phyloP scores from a whole-genome alignment of 2,888 invertebrate species.

The Litoditis marina region DNA sequence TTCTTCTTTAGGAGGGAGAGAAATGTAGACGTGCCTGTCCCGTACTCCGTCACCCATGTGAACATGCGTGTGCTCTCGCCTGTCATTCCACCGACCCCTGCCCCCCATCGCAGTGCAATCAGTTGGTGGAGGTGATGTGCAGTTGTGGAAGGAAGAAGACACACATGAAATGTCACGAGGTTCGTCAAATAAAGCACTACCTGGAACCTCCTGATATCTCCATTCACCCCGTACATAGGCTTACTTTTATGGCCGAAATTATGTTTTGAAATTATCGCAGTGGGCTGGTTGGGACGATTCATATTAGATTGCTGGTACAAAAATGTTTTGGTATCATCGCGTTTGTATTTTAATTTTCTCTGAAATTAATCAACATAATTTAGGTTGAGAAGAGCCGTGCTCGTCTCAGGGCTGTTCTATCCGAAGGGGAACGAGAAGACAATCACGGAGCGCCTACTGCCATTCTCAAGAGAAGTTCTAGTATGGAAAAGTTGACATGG shows the following conservation, averaged over 20 bases:
- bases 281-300: too few species aligned
- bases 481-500: conserved; percentile 24
- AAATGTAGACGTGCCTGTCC: conserved; percentile 67
- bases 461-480: conserved; percentile 13
- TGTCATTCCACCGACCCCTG: conserved; percentile 76
- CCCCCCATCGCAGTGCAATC: conserved; percentile 70
- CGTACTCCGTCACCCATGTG: conserved; percentile 72
- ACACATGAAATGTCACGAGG: conserved; percentile 34
- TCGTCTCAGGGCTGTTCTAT: conserved; percentile 15
- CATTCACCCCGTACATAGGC: background rate
- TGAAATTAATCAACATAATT: too few species aligned
- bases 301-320: too few species aligned
- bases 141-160: conserved; percentile 46
- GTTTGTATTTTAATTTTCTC: too few species aligned
- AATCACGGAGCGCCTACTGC: background rate
- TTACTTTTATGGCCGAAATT: background rate
- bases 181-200: too few species aligned
- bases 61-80: conserved; percentile 79
- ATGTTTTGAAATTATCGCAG: too few species aligned
- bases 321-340: too few species aligned
- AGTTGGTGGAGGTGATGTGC: conserved; percentile 45
- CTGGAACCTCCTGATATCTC: too few species aligned
- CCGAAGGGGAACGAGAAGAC: conserved; percentile 5
- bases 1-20: background rate
- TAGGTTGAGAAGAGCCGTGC: conserved; percentile 19